A percentile compares a stretch with the other conserved stretches of the same genome.
These are phyloP conservation scores for Mamestra configurata DNA, from an alignment of 1,140 invertebrate genomes.

Conservation along the genomic window DNA sequence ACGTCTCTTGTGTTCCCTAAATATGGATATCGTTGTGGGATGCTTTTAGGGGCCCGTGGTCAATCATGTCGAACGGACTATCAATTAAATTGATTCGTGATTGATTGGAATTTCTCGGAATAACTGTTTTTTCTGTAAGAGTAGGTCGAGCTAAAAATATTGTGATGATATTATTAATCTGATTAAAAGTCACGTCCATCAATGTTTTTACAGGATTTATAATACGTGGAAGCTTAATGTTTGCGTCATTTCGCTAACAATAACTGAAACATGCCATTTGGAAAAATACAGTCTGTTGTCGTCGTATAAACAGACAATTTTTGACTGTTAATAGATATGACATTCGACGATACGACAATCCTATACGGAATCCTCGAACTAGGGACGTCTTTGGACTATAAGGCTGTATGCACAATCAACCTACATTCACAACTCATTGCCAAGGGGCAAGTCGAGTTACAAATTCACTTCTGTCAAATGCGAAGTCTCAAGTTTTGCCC, in stretches of 20 bases:
- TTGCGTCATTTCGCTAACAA: too few species aligned
- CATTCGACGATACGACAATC: too few species aligned
- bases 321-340: too few species aligned
- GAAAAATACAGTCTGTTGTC: too few species aligned
- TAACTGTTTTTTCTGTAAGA: too few species aligned
- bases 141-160: too few species aligned
- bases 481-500: constrained; percentile 58
- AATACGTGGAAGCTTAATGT: too few species aligned
- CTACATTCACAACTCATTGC: constrained; percentile 67
- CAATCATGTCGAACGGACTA: constrained; percentile 1
- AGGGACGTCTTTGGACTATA: constrained; percentile 29
- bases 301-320: too few species aligned
- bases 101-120: not conserved
- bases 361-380: constrained; percentile 56
- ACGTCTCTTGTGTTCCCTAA: constrained; percentile 73
- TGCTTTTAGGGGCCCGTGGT: constrained; percentile 59
- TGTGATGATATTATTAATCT: too few species aligned
- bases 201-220: too few species aligned
- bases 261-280: too few species aligned
- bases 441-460: constrained; percentile 63
- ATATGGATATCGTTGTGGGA: constrained; percentile 71
- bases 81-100: not conserved
- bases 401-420: constrained; percentile 70
- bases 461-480: constrained; percentile 64
- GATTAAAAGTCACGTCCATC: too few species aligned